A percentile compares a stretch with the other conserved stretches of the same genome.
Evolutionary conservation across 1,140 invertebrate genomes (phyloP).

Genomic region (Drosophila santomea): DNA sequence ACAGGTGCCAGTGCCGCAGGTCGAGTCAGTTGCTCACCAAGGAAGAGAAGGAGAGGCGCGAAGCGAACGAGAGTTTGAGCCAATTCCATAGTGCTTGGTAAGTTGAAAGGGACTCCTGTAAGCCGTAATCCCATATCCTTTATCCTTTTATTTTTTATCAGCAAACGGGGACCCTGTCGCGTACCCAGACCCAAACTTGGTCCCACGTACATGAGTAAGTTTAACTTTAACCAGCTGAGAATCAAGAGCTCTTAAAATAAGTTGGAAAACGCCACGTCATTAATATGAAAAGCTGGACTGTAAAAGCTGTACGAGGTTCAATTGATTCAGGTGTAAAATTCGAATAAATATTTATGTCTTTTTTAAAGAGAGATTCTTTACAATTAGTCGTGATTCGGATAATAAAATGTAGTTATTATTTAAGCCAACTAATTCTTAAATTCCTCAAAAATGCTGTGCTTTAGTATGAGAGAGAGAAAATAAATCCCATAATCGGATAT

Average conservation of each 20-base stretch:
- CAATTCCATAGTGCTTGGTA: constrained; percentile 58
- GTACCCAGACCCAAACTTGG: not conserved
- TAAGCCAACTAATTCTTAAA: no score
- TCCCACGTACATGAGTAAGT: constrained; percentile 49
- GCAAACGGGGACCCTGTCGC: constrained; percentile 41
- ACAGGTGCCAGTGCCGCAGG: not conserved
- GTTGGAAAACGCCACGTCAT: not conserved
- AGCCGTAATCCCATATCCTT: no score
- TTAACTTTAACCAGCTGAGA: constrained; percentile 54
- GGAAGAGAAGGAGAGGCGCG: not conserved
- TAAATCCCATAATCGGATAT: not conserved
- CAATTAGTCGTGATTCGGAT: no score
- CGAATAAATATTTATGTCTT: not conserved
- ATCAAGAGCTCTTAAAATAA: constrained; percentile 31
- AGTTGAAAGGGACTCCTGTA: not conserved
- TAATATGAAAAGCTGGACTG: not conserved
- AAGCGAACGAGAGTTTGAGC: constrained; percentile 11
- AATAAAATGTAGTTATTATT: no score
- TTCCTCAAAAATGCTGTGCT: no score
- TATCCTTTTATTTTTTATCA: not conserved
- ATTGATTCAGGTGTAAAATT: not conserved
- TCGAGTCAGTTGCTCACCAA: not conserved
- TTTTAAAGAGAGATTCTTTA: no score
- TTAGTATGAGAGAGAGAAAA: no score
- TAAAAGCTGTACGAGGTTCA: not conserved